Base-by-base conservation (phyloP, 2,113 vertebrate genomes). In the Choloepus hoffmanni region DNA sequence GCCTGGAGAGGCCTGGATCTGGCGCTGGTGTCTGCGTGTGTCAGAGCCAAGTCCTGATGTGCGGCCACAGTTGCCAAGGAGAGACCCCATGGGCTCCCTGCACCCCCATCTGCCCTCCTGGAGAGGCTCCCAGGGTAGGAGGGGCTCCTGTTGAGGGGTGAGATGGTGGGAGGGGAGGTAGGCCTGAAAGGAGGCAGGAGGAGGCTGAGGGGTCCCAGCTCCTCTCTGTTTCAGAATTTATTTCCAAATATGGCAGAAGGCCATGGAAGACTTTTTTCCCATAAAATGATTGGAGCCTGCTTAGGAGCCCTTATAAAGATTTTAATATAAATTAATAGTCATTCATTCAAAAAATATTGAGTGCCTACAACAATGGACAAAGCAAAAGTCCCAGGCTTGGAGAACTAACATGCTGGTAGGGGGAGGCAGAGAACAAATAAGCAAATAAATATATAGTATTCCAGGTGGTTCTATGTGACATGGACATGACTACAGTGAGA, bases 31-130 rank as follows among this genome's bases (percentile, higher is more conserved):
- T 40, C 89, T 45, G 60, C 5, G 4, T 70, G 65, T 90, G 76
- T 94, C 91, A 84, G 85, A 89, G n/a, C 90, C 48, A 26, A 67
- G 60, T 86, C 74, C 74, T 79, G 55, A 89, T 79, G 65, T 50
- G 45, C 26, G 43, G 83, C 58, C 18, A 5, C 18, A 4, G 65
- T 55, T 85, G 85, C 84, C 40, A 26, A n/a, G 21, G 67, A 91
- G 43, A 63, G 94, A 87, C 30, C 48, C 85, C 12, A 11, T 65
- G 74, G 73, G 40, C 63, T 76, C 43, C 18, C 40, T 68, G 24
- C 19, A 16, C 45, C 40, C 43, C 23, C 0, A 7, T 85, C 55
- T 78, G 45, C 26, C 83, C 81, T 50, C 58, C 45, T 95, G 90
- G 73, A 79, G 43, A 45, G 43, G 5, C 82, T 50, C 26, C 26